Conservation (phyloP, 1,140 invertebrate genomes). For the Calosoma granatense region DNA sequence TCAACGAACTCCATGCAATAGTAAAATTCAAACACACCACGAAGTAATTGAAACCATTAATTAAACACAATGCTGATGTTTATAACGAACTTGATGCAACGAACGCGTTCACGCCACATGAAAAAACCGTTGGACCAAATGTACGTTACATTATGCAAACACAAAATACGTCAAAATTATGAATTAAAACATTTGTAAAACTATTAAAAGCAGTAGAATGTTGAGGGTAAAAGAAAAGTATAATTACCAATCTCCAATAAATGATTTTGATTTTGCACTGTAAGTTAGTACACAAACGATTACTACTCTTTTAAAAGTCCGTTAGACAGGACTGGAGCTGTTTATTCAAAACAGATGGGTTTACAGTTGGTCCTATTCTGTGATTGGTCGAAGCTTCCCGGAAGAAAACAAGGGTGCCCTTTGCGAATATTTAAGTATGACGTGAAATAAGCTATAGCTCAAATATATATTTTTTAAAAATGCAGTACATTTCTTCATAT, state of each 20-base stretch:
- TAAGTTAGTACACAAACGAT: background rate
- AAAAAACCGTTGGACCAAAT: slow-evolving; percentile 5
- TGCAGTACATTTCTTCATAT: no score
- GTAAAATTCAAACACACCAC: no score
- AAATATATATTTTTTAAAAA: no score
- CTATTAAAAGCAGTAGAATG: background rate
- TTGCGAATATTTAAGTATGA: no score
- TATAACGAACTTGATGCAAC: no score
- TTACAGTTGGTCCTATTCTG: background rate
- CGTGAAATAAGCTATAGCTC: no score
- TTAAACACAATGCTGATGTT: no score
- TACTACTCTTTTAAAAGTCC: background rate
- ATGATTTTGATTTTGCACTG: background rate
- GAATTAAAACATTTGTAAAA: background rate
- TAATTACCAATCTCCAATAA: background rate
- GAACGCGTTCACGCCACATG: background rate
- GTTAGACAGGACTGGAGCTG: slow-evolving; percentile 3
- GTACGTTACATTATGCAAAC: background rate
- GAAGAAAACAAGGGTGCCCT: background rate
- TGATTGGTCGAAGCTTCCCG: background rate
- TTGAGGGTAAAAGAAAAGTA: background rate
- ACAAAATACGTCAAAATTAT: background rate
- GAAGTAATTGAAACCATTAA: no score
- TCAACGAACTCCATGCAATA: no score
- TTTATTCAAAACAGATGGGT: slow-evolving; percentile 2